These are phyloP conservation scores for Brachypterus glaber DNA, from an alignment of 2,888 invertebrate genomes.

Conservation along the genomic window DNA sequence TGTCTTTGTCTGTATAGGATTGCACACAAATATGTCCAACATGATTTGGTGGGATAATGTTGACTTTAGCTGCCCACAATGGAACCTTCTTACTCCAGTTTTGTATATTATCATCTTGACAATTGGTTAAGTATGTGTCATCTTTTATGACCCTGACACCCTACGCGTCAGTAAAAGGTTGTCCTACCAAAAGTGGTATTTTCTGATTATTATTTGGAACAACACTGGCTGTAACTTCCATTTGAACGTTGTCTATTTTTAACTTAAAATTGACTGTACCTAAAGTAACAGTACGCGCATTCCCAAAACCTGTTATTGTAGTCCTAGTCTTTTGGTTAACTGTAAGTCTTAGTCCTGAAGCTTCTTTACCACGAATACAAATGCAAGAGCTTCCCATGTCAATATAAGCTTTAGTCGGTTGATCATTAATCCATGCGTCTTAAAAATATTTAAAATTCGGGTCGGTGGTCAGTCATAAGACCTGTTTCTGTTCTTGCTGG, in stretches of 20 bases:
- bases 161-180: slow-evolving; percentile 18
- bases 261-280: slow-evolving; percentile 13
- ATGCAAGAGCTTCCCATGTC: slow-evolving; percentile 18
- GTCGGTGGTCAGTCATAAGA: too few species aligned
- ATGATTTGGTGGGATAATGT: slow-evolving; percentile 8
- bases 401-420: slow-evolving; percentile 15
- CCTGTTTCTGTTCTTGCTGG: too few species aligned
- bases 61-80: background rate
- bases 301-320: slow-evolving; percentile 15
- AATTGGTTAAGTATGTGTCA: slow-evolving; percentile 11
- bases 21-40: slow-evolving; percentile 14
- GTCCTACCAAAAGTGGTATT: slow-evolving; percentile 18
- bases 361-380: slow-evolving; percentile 12
- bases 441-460: slow-evolving; percentile 16
- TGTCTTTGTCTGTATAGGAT: slow-evolving; percentile 10
- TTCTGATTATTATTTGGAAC: slow-evolving; percentile 17
- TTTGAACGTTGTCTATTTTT: slow-evolving; percentile 16
- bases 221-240: slow-evolving; percentile 13
- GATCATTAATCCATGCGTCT: slow-evolving; percentile 12
- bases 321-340: background rate
- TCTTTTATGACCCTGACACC: slow-evolving; percentile 17
- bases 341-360: slow-evolving; percentile 1
- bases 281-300: slow-evolving; percentile 13
- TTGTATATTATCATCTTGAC: background rate
- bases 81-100: background rate